phyloP scores from a whole-genome alignment of 2,113 vertebrate species.

The Indri indri region DNA sequence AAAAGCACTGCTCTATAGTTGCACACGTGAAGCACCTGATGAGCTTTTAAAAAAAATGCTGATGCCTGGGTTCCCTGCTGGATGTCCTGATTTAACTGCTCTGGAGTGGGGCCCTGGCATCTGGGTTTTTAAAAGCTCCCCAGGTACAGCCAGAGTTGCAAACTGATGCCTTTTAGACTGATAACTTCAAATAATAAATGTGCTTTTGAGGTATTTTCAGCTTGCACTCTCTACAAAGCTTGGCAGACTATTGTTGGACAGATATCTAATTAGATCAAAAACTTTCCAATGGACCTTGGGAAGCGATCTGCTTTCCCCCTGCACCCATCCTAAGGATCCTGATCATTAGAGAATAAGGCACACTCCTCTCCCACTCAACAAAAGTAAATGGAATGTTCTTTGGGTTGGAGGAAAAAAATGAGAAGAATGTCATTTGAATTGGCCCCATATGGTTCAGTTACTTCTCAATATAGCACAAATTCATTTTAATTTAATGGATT shows the following conservation, averaged over 20 bases:
- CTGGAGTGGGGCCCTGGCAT: not conserved
- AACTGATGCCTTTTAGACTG: not conserved
- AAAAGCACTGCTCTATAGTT: not conserved
- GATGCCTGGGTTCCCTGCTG: too few species aligned
- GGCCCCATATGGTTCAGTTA: not conserved
- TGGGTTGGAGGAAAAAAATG: constrained; percentile 29
- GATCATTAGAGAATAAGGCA: not conserved
- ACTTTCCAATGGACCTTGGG: not conserved
- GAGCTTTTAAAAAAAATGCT: not conserved
- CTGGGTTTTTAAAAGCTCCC: not conserved
- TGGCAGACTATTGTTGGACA: not conserved
- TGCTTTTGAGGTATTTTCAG: not conserved
- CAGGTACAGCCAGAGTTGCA: not conserved
- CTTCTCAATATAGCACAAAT: constrained; percentile 58
- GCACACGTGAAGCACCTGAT: rapidly evolving
- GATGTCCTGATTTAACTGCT: not conserved
- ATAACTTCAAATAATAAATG: not conserved
- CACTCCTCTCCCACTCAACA: not conserved
- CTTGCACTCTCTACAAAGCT: not conserved
- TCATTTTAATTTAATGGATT: constrained; percentile 75
- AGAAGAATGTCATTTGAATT: constrained; percentile 6
- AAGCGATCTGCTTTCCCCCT: not conserved
- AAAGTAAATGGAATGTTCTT: not conserved
- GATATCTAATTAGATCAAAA: not conserved
- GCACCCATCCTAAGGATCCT: not conserved